These are phyloP conservation scores for Nothobranchius kuhntae DNA, from an alignment of 2,113 vertebrate genomes.

Conservation along the genomic window DNA sequence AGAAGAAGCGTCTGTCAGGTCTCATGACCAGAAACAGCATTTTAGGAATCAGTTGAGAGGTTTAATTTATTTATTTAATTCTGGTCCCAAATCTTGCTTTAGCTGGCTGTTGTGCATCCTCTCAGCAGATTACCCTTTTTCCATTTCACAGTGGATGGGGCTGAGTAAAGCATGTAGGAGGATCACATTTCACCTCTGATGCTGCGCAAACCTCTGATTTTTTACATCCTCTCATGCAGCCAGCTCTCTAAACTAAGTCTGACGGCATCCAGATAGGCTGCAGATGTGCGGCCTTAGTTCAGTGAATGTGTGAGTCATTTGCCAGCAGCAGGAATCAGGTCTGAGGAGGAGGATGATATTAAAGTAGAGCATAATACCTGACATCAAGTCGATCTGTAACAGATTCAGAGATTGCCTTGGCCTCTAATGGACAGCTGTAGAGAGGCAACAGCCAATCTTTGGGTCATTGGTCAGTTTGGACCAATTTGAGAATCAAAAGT, in stretches of 20 bases:
- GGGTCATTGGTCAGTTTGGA: too few species aligned
- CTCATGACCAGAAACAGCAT: not conserved
- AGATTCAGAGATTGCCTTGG: not conserved
- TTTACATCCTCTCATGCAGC: constrained; percentile 38
- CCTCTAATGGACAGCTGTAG: too few species aligned
- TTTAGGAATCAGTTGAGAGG: not conserved
- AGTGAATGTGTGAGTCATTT: constrained; percentile 12
- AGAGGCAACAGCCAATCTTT: too few species aligned
- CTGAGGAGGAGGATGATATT: constrained; percentile 1
- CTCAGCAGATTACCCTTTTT: constrained; percentile 38
- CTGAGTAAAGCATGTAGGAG: constrained; percentile 46
- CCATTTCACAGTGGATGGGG: constrained; percentile 25
- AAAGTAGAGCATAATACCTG: not conserved
- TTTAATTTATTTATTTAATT: not conserved
- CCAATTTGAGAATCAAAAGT: too few species aligned
- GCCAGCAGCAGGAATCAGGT: constrained; percentile 7
- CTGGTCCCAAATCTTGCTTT: constrained; percentile 8
- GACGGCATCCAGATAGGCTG: constrained; percentile 29
- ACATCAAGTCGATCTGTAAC: not conserved
- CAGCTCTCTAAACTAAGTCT: constrained; percentile 19
- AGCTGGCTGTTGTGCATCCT: constrained; percentile 31
- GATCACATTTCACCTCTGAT: constrained; percentile 56
- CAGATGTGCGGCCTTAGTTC: constrained; percentile 54
- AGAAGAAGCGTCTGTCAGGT: not conserved
- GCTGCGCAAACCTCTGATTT: constrained; percentile 45